phyloP scores from a whole-genome alignment of 2,113 vertebrate species.

The Indicator indicator region DNA sequence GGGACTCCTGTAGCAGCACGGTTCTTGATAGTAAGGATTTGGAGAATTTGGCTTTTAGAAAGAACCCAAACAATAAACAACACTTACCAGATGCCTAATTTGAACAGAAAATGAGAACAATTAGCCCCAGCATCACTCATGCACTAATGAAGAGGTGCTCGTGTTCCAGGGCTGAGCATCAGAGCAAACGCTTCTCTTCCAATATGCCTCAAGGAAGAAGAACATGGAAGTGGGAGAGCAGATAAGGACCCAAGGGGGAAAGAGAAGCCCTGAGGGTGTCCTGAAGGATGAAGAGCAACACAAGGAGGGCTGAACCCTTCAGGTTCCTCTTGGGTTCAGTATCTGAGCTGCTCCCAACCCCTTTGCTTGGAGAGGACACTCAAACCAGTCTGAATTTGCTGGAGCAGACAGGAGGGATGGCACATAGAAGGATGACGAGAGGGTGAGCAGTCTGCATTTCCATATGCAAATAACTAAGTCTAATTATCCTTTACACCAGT shows the following conservation, averaged over 20 bases:
- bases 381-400: not conserved
- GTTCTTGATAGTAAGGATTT: not conserved
- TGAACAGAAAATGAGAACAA: conserved; percentile 22
- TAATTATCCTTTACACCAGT: not conserved
- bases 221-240: not conserved
- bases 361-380: not conserved
- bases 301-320: not conserved
- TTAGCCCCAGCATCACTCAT: conserved; percentile 9
- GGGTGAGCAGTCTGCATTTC: not conserved
- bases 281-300: not conserved
- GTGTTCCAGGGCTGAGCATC: not conserved
- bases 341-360: not conserved
- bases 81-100: not conserved
- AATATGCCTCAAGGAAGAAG: not conserved
- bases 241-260: not conserved
- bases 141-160: conserved; percentile 13
- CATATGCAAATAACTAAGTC: not conserved
- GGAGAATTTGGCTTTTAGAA: not conserved
- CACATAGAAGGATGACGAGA: not conserved
- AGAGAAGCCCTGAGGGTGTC: not conserved
- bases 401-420: not conserved
- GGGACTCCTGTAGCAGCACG: not conserved
- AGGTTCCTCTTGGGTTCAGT: not conserved
- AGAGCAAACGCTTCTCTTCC: not conserved
- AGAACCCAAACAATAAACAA: not conserved